A percentile compares a stretch with the other conserved stretches of the same genome.
These are phyloP conservation scores for Harpagifer antarcticus DNA, from an alignment of 2,797 vertebrate species.

Conservation along the genomic window DNA sequence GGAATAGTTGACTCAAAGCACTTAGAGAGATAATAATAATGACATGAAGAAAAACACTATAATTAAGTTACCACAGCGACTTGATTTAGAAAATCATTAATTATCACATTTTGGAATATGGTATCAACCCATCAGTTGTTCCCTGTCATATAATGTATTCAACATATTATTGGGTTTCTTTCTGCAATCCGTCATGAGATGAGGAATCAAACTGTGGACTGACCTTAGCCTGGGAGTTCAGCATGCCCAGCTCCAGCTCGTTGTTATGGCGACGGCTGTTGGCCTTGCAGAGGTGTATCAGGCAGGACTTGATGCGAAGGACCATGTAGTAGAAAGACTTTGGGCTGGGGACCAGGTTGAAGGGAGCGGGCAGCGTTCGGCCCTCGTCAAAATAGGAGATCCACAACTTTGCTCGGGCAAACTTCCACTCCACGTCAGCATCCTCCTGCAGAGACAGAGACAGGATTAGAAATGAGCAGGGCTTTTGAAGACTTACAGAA, in stretches of 20 bases:
- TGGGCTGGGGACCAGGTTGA: constrained; percentile 96
- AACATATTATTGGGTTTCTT: constrained; percentile 3
- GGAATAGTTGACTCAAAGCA: constrained; percentile 7
- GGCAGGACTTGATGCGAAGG: constrained; percentile 92
- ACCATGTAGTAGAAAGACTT: constrained; percentile 98
- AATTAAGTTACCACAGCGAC: constrained; percentile 1
- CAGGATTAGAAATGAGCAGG: neutral
- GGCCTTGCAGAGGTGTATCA: constrained; percentile 93
- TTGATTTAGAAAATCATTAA: constrained; percentile 7
- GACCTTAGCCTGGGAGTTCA: constrained; percentile 92
- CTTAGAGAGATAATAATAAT: constrained; percentile 4
- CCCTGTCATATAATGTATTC: neutral
- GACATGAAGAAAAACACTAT: neutral
- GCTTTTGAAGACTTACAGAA: neutral
- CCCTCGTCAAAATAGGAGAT: constrained; percentile 98
- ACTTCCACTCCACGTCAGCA: constrained; percentile 98
- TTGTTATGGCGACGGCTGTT: constrained; percentile 90
- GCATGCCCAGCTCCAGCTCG: constrained; percentile 96
- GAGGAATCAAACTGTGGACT: constrained; percentile 7
- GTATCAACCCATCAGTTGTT: neutral
- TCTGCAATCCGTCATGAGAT: neutral
- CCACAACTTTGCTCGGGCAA: constrained; percentile 97
- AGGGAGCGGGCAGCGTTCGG: constrained; percentile 94
- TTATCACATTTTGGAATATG: neutral
- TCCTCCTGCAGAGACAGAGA: constrained; percentile 86